Percentiles rank a stretch among this genome's conserved stretches.
These are phyloP conservation scores for Anoplophora glabripennis DNA, from an alignment of 1,140 invertebrate species.

Conservation along the genomic window DNA sequence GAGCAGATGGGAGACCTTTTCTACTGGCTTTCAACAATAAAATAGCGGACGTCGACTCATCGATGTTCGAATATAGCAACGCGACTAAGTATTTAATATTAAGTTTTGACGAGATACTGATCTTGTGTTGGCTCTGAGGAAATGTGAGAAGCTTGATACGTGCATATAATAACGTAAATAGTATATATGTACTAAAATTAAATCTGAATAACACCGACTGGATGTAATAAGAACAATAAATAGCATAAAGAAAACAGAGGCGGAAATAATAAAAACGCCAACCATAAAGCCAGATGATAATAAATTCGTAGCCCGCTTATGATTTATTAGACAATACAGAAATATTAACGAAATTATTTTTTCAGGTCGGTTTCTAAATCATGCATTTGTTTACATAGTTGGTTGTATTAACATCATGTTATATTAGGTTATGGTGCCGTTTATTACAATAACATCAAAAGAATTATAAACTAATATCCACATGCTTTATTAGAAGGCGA, in stretches of 20 bases:
- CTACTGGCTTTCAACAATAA: too few relatives aligned
- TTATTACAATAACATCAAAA: slow-evolving; percentile 22
- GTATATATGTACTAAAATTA: too few relatives aligned
- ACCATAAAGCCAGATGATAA: slow-evolving; percentile 34
- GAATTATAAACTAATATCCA: neutral
- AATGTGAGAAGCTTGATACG: too few relatives aligned
- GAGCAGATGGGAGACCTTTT: too few relatives aligned
- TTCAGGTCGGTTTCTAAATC: slow-evolving; percentile 13
- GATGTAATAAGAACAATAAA: slow-evolving; percentile 21
- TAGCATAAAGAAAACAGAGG: slow-evolving; percentile 28
- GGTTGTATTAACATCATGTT: neutral
- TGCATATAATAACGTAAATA: too few relatives aligned
- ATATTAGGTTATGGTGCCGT: slow-evolving; percentile 8
- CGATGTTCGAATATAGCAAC: too few relatives aligned
- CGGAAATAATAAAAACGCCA: slow-evolving; percentile 35
- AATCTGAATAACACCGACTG: too few relatives aligned
- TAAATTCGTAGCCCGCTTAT: slow-evolving; percentile 22
- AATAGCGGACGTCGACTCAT: too few relatives aligned
- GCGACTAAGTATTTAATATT: too few relatives aligned
- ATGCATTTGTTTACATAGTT: slow-evolving; percentile 13
- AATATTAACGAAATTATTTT: slow-evolving; percentile 25
- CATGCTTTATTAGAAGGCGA: too few relatives aligned
- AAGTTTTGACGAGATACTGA: too few relatives aligned
- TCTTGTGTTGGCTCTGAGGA: too few relatives aligned
- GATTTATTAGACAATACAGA: slow-evolving; percentile 34